phyloP scores from a whole-genome alignment of 2,113 vertebrate genomes.

The Dissostichus mawsoni region DNA sequence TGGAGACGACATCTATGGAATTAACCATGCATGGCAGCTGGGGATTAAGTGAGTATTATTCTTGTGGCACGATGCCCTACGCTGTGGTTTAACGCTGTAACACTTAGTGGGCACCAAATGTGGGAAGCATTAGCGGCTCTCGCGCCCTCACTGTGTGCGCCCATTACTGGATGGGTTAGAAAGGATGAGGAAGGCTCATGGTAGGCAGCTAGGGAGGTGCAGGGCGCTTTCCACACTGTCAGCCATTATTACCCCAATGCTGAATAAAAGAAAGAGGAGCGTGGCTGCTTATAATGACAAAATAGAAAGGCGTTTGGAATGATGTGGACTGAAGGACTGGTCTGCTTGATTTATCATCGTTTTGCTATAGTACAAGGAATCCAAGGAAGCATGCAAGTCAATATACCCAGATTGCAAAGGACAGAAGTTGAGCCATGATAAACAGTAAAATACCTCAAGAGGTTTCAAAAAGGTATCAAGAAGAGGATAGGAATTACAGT shows the following conservation, averaged over 20 bases:
- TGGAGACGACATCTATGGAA: slow-evolving; percentile 64
- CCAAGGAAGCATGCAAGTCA: slow-evolving; percentile 6
- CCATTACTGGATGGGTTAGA: slow-evolving; percentile 60
- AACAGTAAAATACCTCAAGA: neutral
- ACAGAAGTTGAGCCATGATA: neutral
- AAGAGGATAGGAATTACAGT: neutral
- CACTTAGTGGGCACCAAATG: slow-evolving; percentile 73
- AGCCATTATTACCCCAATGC: slow-evolving; percentile 52
- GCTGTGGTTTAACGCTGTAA: slow-evolving; percentile 69
- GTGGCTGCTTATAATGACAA: slow-evolving; percentile 20
- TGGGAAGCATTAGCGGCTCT: slow-evolving; percentile 71
- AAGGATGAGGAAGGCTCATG: slow-evolving; percentile 44
- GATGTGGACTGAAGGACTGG: neutral
- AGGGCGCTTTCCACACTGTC: slow-evolving; percentile 67
- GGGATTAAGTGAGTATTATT: slow-evolving; percentile 66
- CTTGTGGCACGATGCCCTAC: slow-evolving; percentile 35
- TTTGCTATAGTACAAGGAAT: slow-evolving; percentile 12
- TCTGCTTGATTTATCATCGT: slow-evolving; percentile 12
- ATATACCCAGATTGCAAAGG: slow-evolving; percentile 2
- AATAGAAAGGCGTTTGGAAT: slow-evolving; percentile 14
- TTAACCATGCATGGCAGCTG: slow-evolving; percentile 62
- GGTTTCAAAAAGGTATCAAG: neutral
- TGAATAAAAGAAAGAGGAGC: slow-evolving; percentile 31
- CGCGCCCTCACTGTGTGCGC: slow-evolving; percentile 43
- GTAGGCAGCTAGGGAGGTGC: slow-evolving; percentile 25